phyloP scores from a whole-genome alignment of 2,888 invertebrate species.

The Slavum lentiscoides region DNA sequence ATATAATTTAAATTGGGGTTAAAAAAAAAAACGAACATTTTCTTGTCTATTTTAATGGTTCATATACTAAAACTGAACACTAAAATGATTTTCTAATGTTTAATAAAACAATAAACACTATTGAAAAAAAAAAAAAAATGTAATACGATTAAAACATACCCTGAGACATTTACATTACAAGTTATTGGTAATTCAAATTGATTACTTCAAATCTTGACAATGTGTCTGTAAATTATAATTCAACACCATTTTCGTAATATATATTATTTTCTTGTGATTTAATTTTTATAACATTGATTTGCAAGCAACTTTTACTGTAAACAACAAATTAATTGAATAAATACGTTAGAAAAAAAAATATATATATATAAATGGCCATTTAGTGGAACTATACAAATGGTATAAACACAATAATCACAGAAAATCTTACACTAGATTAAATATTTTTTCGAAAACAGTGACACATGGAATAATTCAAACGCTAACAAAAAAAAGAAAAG shows the following conservation, averaged over 20 bases:
- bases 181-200: slow-evolving; percentile 26
- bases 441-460: slow-evolving; percentile 48
- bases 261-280: slow-evolving; percentile 10
- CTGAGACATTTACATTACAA: slow-evolving; percentile 37
- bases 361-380: slow-evolving; percentile 39
- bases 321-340: slow-evolving; percentile 38
- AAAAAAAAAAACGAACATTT: neutral
- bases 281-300: slow-evolving; percentile 43
- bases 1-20: neutral
- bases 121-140: slow-evolving; percentile 1
- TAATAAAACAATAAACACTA: neutral
- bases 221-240: slow-evolving; percentile 34
- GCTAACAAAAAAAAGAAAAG: slow-evolving; percentile 35
- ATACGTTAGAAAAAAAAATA: slow-evolving; percentile 30
- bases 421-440: slow-evolving; percentile 52
- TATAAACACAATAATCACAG: slow-evolving; percentile 51
- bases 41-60: neutral
- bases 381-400: slow-evolving; percentile 49
- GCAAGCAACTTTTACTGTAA: slow-evolving; percentile 36
- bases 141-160: slow-evolving; percentile 45
- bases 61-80: neutral
- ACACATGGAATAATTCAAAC: slow-evolving; percentile 53
- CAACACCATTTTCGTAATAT: slow-evolving; percentile 1
- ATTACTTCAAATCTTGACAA: slow-evolving; percentile 25
- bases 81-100: neutral